Evolutionary conservation across 2,113 vertebrate species (phyloP), one percentile per base, ranked within the genome.

Genomic region (Peromyscus leucopus): DNA sequence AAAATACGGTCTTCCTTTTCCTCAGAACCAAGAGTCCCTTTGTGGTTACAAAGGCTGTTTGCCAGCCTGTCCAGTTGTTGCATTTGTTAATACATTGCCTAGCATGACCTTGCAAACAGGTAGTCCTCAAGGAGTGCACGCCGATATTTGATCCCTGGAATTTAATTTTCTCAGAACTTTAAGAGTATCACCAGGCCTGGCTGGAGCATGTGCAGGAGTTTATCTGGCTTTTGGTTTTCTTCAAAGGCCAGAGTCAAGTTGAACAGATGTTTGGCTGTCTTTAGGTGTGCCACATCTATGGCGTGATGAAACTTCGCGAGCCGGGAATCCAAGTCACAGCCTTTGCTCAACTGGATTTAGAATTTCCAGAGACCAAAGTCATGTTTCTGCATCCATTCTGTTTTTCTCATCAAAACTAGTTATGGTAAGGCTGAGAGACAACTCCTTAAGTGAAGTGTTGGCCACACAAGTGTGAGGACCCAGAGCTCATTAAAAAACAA

Each of bases 1-100:
- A 84, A 87, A 95, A 86, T 31, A 59, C 3, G 7, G 19, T 80
- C 86, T 95, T 96, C 86, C 57, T 93, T 86, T 94, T 96, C 87
- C 76, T 93, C 76, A 88, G 80, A 85, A 89, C 61, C 31, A 86
- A 80, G n/a, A 26, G 75, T 93, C 51, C 79, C 91, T 94, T 96
- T 87, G 72, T 87, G 78, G 46, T 59, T 75, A 75, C 19, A 71
- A 89, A 87, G 82, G 89, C 94, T 9, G 51, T 31, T 55, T 48
- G 42, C 51, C 48, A 94, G 80, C 36, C 12, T 76, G 24, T 21
- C 19, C n/a, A 46, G 10, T 48, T 83, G 39, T 51, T 65, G 26
- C 48, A 48, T 55, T 85, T 94, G 24, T 80, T 87, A 85, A 28
- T 19, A 1, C 65, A 24, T 80, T 78, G 65, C 63, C 48, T 72